A percentile compares a stretch with the other conserved stretches of the same genome.
Evolutionary conservation across 2,797 vertebrate species (phyloP).

Genomic region (Trachops cirrhosus): DNA sequence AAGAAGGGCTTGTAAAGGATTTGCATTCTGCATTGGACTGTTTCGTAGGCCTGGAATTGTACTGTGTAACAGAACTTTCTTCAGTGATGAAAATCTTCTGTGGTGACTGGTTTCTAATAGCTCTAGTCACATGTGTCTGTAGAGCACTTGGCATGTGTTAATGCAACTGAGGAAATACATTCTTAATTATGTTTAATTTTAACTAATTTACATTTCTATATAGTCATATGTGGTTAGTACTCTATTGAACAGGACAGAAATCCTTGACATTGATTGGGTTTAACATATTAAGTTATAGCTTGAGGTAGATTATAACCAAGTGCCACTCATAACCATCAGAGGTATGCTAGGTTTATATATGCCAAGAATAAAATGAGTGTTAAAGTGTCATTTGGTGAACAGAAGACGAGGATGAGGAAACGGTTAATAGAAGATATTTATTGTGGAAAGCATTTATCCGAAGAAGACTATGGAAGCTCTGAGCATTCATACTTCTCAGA

Average conservation of each 20-base stretch:
- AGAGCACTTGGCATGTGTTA: neutral
- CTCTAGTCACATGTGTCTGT: neutral
- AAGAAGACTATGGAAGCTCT: neutral
- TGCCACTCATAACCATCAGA: neutral
- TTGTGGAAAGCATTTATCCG: neutral
- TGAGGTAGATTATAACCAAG: neutral
- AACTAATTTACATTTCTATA: neutral
- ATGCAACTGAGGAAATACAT: neutral
- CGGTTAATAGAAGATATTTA: neutral
- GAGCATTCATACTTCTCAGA: neutral
- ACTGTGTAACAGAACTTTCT: neutral
- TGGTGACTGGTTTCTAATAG: neutral
- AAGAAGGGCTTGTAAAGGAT: neutral
- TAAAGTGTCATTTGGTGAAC: neutral
- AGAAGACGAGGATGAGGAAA: neutral
- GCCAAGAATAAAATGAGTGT: neutral
- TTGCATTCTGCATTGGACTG: neutral
- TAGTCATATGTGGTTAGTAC: neutral
- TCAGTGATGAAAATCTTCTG: neutral
- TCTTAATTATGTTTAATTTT: constrained; percentile 10
- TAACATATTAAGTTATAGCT: neutral
- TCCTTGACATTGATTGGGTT: neutral
- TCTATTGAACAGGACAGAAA: neutral
- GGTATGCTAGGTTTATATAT: neutral
- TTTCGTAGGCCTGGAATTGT: neutral